Percentiles rank a stretch among this genome's conserved stretches.
Evolutionary conservation across 2,888 invertebrate genomes (phyloP).

Genomic region (Sesia bembeciformis): DNA sequence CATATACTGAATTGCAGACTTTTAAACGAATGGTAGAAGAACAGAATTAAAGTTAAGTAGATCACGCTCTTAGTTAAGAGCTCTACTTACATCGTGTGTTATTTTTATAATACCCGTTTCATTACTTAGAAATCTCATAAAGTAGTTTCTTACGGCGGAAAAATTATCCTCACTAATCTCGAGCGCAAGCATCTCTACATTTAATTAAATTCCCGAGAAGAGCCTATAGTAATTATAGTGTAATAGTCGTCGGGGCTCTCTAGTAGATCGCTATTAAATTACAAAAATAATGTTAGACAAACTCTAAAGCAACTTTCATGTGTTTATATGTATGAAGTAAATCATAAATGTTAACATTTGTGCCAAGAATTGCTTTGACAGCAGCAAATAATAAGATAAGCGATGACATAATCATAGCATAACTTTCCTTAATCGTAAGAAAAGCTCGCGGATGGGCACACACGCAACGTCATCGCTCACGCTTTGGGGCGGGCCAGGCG

Average conservation of each 20-base stretch:
- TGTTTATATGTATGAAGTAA: not conserved
- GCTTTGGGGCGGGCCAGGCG: constrained; percentile 38
- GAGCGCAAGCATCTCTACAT: constrained; percentile 18
- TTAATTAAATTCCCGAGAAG: constrained; percentile 42
- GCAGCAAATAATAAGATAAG: constrained; percentile 16
- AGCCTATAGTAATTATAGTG: not conserved
- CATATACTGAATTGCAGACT: no score
- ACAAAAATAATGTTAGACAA: no score
- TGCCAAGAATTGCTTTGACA: not conserved
- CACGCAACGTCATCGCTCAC: constrained; percentile 59
- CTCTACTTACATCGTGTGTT: no score
- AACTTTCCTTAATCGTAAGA: constrained; percentile 19
- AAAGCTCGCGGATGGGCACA: constrained; percentile 28
- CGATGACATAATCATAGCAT: constrained; percentile 27
- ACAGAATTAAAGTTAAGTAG: no score
- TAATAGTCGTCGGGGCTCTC: not conserved
- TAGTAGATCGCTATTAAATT: not conserved
- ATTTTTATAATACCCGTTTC: not conserved
- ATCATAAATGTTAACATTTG: not conserved
- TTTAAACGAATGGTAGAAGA: no score
- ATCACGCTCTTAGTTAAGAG: no score
- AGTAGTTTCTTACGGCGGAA: constrained; percentile 19
- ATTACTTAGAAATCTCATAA: not conserved
- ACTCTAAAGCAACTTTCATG: no score
- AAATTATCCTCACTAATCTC: constrained; percentile 18